Evolutionary conservation across 2,113 vertebrate species (phyloP).

Genomic region (Anarhynchus alexandrinus): DNA sequence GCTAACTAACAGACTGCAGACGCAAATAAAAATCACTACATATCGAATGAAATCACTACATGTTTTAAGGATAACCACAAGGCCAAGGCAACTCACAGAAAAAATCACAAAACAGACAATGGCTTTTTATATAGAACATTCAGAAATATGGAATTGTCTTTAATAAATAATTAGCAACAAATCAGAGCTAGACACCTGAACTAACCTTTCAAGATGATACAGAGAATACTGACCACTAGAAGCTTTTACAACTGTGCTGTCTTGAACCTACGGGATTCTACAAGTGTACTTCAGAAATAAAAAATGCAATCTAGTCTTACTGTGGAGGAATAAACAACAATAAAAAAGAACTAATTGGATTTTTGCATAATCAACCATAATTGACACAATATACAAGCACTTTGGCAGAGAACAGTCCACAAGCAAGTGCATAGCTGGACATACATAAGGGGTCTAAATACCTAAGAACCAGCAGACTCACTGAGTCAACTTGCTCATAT

Average conservation of each 20-base stretch:
- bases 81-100: not conserved
- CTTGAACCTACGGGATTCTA: not conserved
- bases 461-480: not conserved
- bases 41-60: rapidly evolving
- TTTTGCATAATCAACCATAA: not conserved
- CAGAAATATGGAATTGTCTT: not conserved
- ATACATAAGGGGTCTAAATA: not conserved
- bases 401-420: not conserved
- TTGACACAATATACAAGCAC: not conserved
- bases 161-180: not conserved
- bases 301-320: not conserved
- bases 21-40: not conserved
- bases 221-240: not conserved
- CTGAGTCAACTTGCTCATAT: not conserved
- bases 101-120: not conserved
- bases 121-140: not conserved
- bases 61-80: not conserved
- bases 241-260: not conserved
- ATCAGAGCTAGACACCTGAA: not conserved
- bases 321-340: not conserved
- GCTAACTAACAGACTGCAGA: not conserved
- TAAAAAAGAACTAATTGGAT: not conserved
- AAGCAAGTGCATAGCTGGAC: not conserved
- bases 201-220: not conserved
- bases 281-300: not conserved